phyloP scores from a whole-genome alignment of 64 coral and sea anemone genomes.

The Catalaphyllia jardinei region DNA sequence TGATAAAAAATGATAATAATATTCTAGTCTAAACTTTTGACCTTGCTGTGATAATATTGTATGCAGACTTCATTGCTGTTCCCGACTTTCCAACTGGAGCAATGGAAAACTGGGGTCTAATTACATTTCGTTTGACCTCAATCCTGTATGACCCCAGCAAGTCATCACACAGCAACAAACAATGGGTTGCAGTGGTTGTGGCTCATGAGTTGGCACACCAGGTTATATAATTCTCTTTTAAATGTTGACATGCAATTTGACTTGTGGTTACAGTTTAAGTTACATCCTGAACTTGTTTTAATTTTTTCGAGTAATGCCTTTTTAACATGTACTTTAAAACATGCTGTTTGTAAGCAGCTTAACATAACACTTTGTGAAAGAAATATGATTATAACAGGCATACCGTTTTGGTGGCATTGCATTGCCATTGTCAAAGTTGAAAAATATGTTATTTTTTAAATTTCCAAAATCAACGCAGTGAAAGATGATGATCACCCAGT shows the following conservation, averaged over 20 bases:
- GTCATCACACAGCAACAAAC: slow-evolving; percentile 83
- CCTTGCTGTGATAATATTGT: slow-evolving; percentile 53
- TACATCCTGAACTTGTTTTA: not conserved
- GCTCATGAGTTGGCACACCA: slow-evolving; percentile 96
- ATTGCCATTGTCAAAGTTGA: too few relatives aligned
- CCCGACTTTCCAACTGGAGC: slow-evolving; percentile 96
- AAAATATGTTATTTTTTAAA: too few relatives aligned
- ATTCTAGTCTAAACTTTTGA: not conserved
- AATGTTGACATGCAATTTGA: too few relatives aligned
- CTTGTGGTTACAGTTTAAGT: not conserved
- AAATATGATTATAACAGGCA: too few relatives aligned
- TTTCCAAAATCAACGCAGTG: too few relatives aligned
- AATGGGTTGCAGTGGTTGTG: slow-evolving; percentile 95
- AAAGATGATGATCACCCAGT: too few relatives aligned
- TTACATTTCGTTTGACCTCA: slow-evolving; percentile 94
- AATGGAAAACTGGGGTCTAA: slow-evolving; percentile 99
- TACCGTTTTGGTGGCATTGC: too few relatives aligned
- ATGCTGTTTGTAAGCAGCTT: too few relatives aligned
- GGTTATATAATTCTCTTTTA: slow-evolving; percentile 24
- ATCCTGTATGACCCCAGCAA: slow-evolving; percentile 77
- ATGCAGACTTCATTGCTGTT: slow-evolving; percentile 95
- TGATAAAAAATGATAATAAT: not conserved
- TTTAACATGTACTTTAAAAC: too few relatives aligned
- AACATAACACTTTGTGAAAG: too few relatives aligned
- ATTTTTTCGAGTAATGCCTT: too few relatives aligned